phyloP scores from a whole-genome alignment of 2,888 invertebrate genomes.

The Tenthredo scrophulariae region DNA sequence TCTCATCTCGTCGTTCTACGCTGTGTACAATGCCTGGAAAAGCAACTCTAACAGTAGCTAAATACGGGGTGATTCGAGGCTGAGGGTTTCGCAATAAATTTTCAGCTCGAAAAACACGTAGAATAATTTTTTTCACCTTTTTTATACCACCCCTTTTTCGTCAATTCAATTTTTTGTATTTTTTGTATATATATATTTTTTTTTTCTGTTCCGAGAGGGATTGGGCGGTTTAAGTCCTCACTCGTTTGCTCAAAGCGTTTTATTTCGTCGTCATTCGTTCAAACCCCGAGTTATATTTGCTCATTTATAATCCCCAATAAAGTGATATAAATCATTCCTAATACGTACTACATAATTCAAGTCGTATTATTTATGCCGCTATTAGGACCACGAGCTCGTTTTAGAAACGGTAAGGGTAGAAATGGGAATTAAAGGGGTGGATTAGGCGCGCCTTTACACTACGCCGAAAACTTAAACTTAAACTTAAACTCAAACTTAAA shows the following conservation, averaged over 20 bases:
- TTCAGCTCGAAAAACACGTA: neutral
- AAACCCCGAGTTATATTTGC: neutral
- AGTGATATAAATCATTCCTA: constrained; percentile 59
- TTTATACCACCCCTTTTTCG: neutral
- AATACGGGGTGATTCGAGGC: neutral
- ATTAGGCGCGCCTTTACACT: constrained; percentile 54
- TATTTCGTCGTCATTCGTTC: neutral
- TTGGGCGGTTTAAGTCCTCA: neutral
- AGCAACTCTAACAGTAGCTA: neutral
- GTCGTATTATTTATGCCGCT: constrained; percentile 65
- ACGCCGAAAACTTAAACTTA: constrained; percentile 11
- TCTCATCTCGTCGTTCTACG: neutral
- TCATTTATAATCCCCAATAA: constrained; percentile 44
- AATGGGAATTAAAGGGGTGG: constrained; percentile 60
- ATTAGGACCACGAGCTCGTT: constrained; percentile 59
- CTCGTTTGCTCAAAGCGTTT: constrained; percentile 8
- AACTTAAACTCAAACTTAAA: constrained; percentile 41
- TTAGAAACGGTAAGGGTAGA: constrained; percentile 4
- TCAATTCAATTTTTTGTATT: neutral
- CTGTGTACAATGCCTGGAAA: neutral
- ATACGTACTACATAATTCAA: constrained; percentile 67
- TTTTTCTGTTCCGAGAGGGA: neutral
- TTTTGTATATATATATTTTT: neutral
- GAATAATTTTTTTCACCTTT: neutral
- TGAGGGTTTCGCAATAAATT: neutral